Percentiles rank a stretch among this genome's conserved stretches.
Conservation (phyloP, 2,797 vertebrate genomes). For the Carcharodon carcharias region DNA sequence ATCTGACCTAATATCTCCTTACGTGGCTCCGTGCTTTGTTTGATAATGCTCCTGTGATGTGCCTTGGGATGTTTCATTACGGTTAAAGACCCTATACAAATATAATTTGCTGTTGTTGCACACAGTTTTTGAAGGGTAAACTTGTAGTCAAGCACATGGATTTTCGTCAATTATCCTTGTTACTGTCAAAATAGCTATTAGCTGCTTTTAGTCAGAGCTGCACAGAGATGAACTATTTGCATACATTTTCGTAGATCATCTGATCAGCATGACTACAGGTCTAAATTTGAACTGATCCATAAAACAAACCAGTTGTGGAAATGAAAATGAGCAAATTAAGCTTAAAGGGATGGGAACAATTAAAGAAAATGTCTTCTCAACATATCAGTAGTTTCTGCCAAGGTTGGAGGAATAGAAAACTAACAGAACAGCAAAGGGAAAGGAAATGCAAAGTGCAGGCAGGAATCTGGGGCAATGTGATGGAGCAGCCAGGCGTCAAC, state of each 20-base stretch:
- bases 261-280: neutral
- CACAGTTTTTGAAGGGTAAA: too few relatives aligned
- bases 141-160: too few relatives aligned
- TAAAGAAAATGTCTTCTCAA: neutral
- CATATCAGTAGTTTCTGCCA: neutral
- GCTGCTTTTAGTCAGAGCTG: neutral
- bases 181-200: neutral
- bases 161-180: too few relatives aligned
- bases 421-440: neutral
- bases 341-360: neutral
- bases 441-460: neutral
- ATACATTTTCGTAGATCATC: neutral
- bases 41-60: too few relatives aligned
- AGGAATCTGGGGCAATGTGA: neutral
- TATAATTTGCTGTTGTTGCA: too few relatives aligned
- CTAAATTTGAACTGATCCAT: too few relatives aligned
- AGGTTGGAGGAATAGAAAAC: neutral
- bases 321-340: neutral
- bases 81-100: too few relatives aligned
- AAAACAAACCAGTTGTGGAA: neutral
- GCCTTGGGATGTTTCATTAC: too few relatives aligned
- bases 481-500: neutral
- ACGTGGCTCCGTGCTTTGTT: too few relatives aligned
- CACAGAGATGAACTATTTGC: neutral
- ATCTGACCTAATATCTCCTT: too few relatives aligned